Base-by-base conservation (phyloP, 2,888 invertebrate genomes). In the Morpho achilles region DNA sequence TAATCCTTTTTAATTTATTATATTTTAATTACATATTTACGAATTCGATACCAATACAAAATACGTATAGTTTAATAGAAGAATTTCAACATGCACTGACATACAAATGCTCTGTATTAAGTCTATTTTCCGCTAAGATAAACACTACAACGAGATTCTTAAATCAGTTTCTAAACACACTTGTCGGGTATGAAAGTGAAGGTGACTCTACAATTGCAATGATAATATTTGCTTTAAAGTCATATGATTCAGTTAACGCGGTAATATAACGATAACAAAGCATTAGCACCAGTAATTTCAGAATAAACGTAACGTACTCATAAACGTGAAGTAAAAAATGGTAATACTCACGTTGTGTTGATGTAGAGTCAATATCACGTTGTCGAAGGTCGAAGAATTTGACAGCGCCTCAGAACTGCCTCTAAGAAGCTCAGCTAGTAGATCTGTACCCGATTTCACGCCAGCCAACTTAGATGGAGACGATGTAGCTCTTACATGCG, bases 321-420 rank as follows among this genome's bases (percentile, higher is more conserved):
- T 16, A 16, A 32, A 32, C 32, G 32, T 32, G 3, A 32, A 32
- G 32, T 32, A 32, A 32, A 32, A 32, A 32, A 32, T 32, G 32
- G 32, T 32, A 32, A 32, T 83, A 91, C 91, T 91, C 63, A 91
- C 91, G 68, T 90, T 91, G 69, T 90, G 87, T 68, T 91, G 87
- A 65, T 90, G 91, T 53, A 90, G 85, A 44, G 88, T 88, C 64
- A 91, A 74, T 59, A 91, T 84, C 58, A 91, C 90, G 79, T 89
- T 90, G 82, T 90, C 91, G 76, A 91, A 88, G 61, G 86, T 79
- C 9, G 87, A 80, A 6, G 93, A 91, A 62, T 93, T 92, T 10
- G 95, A 93, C 58, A 95, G 87, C 66, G 95, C 94, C 78, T 96
- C 96, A 46, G 96, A 96, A 71, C 95, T 95, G 57, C 96, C 96